Evolutionary conservation across 2,113 vertebrate genomes (phyloP), one percentile per base, ranked within the genome.

Genomic region (Xiphorhynchus elegans): DNA sequence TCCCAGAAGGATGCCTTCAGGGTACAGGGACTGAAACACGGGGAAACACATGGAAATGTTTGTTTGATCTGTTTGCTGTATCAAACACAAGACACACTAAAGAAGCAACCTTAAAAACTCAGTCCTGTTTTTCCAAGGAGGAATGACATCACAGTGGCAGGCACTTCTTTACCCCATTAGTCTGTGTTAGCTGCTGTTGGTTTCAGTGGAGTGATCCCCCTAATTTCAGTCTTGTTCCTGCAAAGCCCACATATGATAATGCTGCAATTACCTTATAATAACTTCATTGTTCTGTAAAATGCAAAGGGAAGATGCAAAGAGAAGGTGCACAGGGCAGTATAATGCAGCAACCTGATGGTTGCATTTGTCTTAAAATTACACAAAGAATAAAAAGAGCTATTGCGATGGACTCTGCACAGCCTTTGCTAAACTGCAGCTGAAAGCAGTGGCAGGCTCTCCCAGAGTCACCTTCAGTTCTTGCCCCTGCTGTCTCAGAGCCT

Each of bases 1-100:
- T 97, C 89, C 82, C 84, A 92, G 93, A 90, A 91, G 90, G 24
- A 72, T 72, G 47, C 83, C 85, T 91, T 87, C 77, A 10, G 64
- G 52, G 63, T 64, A 35, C 20, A 62, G 76, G 77, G 68, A 78
- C 78, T 67, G 49, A 77, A 87, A 69, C 35, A 87, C 4, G 3
- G 74, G 46, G 47, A 77, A 35, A 56, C 64, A 60, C 64, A 12
- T 4, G 60, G 88, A 77, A 86, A 87, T 74, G 52, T 60, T 78
- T 86, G 26, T 83, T 88, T 95, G 50, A 84, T 90, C 66, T 74
- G 8, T 60, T 88, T 90, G 40, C 46, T 72, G 3, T 58, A 59
- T 39, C 68, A 76, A 76, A 87, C 56, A 69, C 31, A 59, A 73
- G 78, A 72, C 21, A 59, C 39, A 81, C 37, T 68, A 85, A 86